Conservation (phyloP, 2,888 invertebrate genomes). For the Trilocha varians region DNA sequence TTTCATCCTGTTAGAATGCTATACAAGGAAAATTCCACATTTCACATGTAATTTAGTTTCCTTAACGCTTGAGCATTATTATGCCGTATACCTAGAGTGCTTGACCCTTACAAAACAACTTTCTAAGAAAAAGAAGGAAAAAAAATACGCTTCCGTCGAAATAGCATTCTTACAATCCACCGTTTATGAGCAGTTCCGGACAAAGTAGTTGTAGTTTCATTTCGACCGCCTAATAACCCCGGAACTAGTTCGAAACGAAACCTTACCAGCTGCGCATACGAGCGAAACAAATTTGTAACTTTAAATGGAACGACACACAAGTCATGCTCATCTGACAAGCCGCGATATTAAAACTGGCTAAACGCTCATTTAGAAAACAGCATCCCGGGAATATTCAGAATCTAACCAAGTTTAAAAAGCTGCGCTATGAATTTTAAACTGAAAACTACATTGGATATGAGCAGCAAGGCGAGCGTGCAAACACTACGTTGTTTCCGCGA, state of each 20-base stretch:
- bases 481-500: constrained; percentile 41
- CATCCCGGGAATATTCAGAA: constrained; percentile 39
- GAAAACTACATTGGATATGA: constrained; percentile 58
- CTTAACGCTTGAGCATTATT: not conserved
- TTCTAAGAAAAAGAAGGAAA: not conserved
- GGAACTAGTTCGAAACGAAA: not conserved
- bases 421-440: constrained; percentile 59
- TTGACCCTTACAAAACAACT: not conserved
- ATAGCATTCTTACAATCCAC: not conserved
- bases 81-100: not conserved
- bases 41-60: not conserved
- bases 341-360: constrained; percentile 30
- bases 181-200: not conserved
- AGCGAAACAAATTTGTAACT: constrained; percentile 4
- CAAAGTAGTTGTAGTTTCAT: not conserved
- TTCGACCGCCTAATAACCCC: not conserved
- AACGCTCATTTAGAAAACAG: constrained; percentile 45
- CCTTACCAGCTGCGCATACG: constrained; percentile 1
- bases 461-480: constrained; percentile 53
- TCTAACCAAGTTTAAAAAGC: constrained; percentile 56
- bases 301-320: constrained; percentile 9
- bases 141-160: not conserved
- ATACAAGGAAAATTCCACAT: not conserved
- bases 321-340: constrained; percentile 12
- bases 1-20: not conserved